Percentiles rank a stretch among this genome's conserved stretches.
These are phyloP conservation scores for Anthrax anthrax DNA, from an alignment of 2,888 invertebrate genomes.

Conservation along the genomic window DNA sequence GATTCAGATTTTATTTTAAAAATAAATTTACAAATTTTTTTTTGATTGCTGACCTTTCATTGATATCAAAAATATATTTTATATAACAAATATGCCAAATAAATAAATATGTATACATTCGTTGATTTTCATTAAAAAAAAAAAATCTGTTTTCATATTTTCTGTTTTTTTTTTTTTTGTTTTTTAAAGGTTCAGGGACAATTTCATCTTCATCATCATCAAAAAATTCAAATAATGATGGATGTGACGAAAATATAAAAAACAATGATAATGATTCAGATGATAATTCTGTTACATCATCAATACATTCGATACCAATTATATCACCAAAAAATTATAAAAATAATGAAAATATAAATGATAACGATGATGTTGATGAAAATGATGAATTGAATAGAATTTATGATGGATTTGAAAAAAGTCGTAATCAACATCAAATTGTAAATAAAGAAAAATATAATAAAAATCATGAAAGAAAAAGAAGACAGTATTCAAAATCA, in stretches of 20 bases:
- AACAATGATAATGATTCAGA: conserved; percentile 14
- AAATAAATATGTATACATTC: no score
- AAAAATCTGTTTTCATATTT: no score
- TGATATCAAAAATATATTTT: no score
- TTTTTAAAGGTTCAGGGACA: conserved; percentile 1
- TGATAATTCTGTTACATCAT: conserved; percentile 25
- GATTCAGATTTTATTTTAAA: no score
- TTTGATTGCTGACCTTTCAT: no score
- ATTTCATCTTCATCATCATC: background rate
- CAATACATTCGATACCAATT: conserved; percentile 32
- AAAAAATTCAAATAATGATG: background rate
- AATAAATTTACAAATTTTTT: no score
- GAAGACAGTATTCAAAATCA: background rate
- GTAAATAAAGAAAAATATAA: background rate
- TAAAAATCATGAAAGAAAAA: background rate
- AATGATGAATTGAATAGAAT: background rate
- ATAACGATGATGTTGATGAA: background rate
- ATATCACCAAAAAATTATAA: background rate
- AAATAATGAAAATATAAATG: background rate
- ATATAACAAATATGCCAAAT: no score
- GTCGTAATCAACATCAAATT: background rate
- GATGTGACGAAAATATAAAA: background rate
- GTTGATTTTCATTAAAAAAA: no score
- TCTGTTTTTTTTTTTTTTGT: background rate
- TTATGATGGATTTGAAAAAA: background rate